These are phyloP conservation scores for Bettongia penicillata DNA, from an alignment of 2,113 vertebrate genomes.

Conservation along the genomic window DNA sequence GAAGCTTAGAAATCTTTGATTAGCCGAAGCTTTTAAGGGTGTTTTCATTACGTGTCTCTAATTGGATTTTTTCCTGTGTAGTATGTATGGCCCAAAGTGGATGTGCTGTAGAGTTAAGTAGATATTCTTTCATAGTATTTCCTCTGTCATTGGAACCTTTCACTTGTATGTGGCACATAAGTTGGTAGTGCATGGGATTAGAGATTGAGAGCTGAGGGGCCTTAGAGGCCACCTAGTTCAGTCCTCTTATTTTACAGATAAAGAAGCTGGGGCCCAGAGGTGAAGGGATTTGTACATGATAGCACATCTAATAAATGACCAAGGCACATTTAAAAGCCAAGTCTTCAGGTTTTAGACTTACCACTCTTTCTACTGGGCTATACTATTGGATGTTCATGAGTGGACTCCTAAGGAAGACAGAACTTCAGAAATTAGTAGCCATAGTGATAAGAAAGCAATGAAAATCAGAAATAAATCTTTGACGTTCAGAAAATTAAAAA, in stretches of 20 bases:
- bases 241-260: not conserved
- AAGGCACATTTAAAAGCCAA: not conserved
- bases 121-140: not conserved
- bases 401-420: not conserved
- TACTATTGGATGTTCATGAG: not conserved
- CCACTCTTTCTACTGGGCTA: not conserved
- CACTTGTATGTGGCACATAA: not conserved
- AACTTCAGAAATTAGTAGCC: not conserved
- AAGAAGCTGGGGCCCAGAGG: not conserved
- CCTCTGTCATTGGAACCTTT: slow-evolving; percentile 30
- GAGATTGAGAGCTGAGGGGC: not conserved
- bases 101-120: not conserved
- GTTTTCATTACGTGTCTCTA: slow-evolving; percentile 10
- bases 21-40: not conserved
- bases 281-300: not conserved
- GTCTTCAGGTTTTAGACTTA: not conserved
- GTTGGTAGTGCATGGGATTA: not conserved
- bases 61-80: no score
- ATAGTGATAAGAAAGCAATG: not conserved
- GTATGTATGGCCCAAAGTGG: not conserved
- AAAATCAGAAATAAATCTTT: slow-evolving; percentile 48
- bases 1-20: not conserved
- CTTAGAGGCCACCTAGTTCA: not conserved
- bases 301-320: not conserved
- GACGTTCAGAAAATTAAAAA: not conserved